phyloP scores from a whole-genome alignment of 2,888 invertebrate genomes.

The Drosophila phalerata region DNA sequence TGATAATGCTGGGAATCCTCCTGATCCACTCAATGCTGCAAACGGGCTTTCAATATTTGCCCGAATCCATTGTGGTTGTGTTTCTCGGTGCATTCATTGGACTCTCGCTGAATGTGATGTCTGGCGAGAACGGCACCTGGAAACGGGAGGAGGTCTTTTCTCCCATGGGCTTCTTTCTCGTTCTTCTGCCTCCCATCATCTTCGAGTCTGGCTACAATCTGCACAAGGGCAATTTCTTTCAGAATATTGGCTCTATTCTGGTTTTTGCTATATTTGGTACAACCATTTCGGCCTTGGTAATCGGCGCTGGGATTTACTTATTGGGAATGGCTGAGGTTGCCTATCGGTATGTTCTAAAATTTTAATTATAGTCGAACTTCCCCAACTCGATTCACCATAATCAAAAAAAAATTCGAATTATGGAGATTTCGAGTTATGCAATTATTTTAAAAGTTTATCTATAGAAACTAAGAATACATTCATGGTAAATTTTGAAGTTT shows the following conservation, averaged over 20 bases:
- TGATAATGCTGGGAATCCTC: slow-evolving; percentile 96
- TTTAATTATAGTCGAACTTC: no score
- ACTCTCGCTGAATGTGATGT: slow-evolving; percentile 94
- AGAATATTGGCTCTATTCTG: slow-evolving; percentile 99
- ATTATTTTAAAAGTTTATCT: no score
- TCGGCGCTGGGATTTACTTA: slow-evolving; percentile 98
- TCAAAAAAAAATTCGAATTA: no score
- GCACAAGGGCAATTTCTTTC: slow-evolving; percentile 98
- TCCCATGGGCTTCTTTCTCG: slow-evolving; percentile 98
- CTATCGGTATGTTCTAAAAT: slow-evolving; percentile 89
- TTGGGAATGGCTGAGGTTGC: slow-evolving; percentile 96
- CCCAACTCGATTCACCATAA: no score
- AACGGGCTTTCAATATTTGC: slow-evolving; percentile 98
- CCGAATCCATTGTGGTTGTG: slow-evolving; percentile 98
- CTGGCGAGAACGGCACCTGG: slow-evolving; percentile 95
- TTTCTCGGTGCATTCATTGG: slow-evolving; percentile 97
- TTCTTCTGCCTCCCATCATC: slow-evolving; percentile 98
- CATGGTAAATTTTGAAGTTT: no score
- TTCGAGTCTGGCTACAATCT: slow-evolving; percentile 99
- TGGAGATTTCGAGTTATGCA: no score
- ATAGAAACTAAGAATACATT: no score
- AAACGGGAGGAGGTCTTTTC: slow-evolving; percentile 99
- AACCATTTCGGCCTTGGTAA: slow-evolving; percentile 97
- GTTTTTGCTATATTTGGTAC: slow-evolving; percentile 99
- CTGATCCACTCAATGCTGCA: slow-evolving; percentile 97